Base-by-base conservation (phyloP, 2,113 vertebrate genomes). In the Bostrychus sinensis region DNA sequence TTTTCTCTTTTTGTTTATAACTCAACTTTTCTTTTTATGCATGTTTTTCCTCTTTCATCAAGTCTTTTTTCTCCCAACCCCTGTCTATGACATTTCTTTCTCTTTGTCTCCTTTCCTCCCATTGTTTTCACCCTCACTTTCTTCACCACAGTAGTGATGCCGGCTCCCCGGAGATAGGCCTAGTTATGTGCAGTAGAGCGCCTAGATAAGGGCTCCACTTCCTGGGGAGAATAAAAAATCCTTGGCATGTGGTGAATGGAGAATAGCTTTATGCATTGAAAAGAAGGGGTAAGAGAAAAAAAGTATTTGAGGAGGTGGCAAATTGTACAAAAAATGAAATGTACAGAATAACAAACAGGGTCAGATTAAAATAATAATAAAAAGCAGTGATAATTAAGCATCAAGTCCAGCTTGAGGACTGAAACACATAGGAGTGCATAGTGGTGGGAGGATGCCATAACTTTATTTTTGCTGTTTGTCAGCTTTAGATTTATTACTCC, bases 391-490 rank as follows among this genome's bases (percentile, higher is more conserved):
- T 23, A 28, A 70, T 42, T 58, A 23, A 73, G 42, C 13, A 43
- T 32, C 46, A 50, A 36, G 38, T 38, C 41, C 50, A 46, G 41
- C 63, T 58, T 56, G 56, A 84, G 60, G 61, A 55, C 43, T 54
- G 59, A 42, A 48, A 45, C 51, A 66, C 46, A 41, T 34, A 32
- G 37, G n/a, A 46, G 36, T 17, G 50, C 53, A 56, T 65, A n/a
- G 53, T 65, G 48, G 65, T 77, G 57, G 51, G 55, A 56, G 58
- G 68, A 68, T 55, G 68, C 78, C 70, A 76, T 80, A 79, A 83
- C 72, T 85, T 83, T 77, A 76, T 85, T 83, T 84, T 81, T 85
- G 48, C 78, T 59, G 62, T 78, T 86, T 86, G 88, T 84, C 84
- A 81, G 59, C 75, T 81, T 85, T 70, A 78, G 87, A 87, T 86